Evolutionary conservation across 2,888 invertebrate species (phyloP), one percentile per base, ranked within the genome.

Genomic region (Stenurella melanura): DNA sequence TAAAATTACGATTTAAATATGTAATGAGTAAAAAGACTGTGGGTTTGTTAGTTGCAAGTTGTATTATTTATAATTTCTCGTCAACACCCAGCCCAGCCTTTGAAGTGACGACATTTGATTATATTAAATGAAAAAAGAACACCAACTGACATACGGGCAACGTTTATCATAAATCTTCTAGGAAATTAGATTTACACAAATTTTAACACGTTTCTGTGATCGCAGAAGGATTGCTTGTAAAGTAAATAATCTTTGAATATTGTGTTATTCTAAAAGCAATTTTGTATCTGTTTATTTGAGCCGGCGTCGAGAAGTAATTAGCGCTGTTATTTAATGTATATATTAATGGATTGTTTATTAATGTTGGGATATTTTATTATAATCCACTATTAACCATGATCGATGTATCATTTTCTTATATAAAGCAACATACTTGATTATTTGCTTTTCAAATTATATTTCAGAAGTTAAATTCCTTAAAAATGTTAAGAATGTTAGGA

Each of bases 261-360:
- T 85, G 82, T 88, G 87, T 88, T 71, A 71, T 71, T 71, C 21
- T 58, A 71, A 71, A 61, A 71, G 71, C 71, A 61, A 71, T 71
- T 71, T 71, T 71, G 71, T 71, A 71, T 71, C 71, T 71, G 71
- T 71, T 88, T 88, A 87, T 88, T 88, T 88, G 85, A 87, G 71
- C 42, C 58, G 71, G 86, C 88, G 87, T 87, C 87, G 85, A 83
- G 83, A 84, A 86, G 86, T 86, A 87, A 87, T 87, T 87, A 86
- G 85, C 85, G 75, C 77, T 77, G 83, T 83, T 83, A 85, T 86
- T 87, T 87, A 87, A 88, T 87, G 87, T 87, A 87, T 87, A 87
- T 87, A 87, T 87, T 87, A 88, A 87, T 87, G 87, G 87, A 86
- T 86, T 87, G 87, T 88, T 88, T 87, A 86, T 87, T 86, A 87